phyloP scores from a whole-genome alignment of 2,113 vertebrate genomes.

The Bubo scandiacus region DNA sequence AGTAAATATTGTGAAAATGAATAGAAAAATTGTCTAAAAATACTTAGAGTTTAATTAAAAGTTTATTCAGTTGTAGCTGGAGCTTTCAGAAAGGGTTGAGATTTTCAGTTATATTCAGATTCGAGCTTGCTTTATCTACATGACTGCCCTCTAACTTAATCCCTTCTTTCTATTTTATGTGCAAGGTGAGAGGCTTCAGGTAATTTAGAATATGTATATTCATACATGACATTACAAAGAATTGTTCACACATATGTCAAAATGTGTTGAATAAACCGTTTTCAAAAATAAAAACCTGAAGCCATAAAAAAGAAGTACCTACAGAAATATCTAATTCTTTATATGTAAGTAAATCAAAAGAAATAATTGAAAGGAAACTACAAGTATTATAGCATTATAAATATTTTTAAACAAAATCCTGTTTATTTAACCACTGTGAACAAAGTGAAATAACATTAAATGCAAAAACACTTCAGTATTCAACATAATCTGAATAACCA shows the following conservation, averaged over 20 bases:
- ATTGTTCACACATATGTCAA: neutral
- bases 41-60: neutral
- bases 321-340: neutral
- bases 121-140: neutral
- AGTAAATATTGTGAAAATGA: neutral
- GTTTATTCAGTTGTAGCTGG: neutral
- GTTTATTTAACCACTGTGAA: neutral
- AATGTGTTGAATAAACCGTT: neutral
- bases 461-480: neutral
- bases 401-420: neutral
- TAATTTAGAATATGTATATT: neutral
- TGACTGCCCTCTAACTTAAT: neutral
- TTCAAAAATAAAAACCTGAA: neutral
- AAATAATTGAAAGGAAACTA: neutral
- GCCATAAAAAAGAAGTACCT: neutral
- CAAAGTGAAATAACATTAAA: neutral
- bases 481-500: neutral
- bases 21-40: neutral
- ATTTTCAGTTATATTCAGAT: neutral
- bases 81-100: neutral
- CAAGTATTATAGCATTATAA: neutral
- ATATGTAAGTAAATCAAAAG: neutral
- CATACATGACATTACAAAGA: neutral
- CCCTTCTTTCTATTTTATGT: neutral
- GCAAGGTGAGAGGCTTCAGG: neutral